phyloP scores from a whole-genome alignment of 2,113 vertebrate species.

The Saguinus midas region DNA sequence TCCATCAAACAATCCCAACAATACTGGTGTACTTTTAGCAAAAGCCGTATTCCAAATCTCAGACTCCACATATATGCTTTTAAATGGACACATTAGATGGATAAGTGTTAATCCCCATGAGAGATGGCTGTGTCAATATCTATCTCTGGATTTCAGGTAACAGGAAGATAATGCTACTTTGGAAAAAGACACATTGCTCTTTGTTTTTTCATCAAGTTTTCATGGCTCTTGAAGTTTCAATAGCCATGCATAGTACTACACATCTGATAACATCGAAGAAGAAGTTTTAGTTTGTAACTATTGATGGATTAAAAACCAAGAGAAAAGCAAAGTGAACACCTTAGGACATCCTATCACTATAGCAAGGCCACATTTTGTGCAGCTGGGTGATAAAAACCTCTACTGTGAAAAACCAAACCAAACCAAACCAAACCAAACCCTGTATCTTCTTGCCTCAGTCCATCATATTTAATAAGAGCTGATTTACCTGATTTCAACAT shows the following conservation, averaged over 20 bases:
- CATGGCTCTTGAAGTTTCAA: conserved; percentile 34
- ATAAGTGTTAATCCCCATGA: neutral
- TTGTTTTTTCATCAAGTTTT: neutral
- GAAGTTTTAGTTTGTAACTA: conserved; percentile 45
- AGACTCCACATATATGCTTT: neutral
- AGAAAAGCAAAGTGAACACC: conserved; percentile 28
- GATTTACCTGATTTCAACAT: neutral
- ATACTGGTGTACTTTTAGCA: neutral
- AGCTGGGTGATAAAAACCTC: conserved; percentile 17
- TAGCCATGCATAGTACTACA: neutral
- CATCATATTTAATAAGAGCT: neutral
- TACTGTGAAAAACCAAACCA: neutral
- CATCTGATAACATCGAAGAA: conserved; percentile 49
- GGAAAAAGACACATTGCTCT: neutral
- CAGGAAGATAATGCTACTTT: neutral
- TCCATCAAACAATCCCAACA: neutral
- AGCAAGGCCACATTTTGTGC: neutral
- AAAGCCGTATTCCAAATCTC: conserved; percentile 12
- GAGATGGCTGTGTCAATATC: neutral
- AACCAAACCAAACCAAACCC: neutral
- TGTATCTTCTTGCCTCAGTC: neutral
- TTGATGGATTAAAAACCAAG: conserved; percentile 30
- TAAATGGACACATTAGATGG: conserved; percentile 18
- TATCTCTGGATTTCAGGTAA: conserved; percentile 32
- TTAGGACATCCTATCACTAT: conserved; percentile 4